Conservation (phyloP, 2,797 vertebrate species). For the Enteromius mattozi region DNA sequence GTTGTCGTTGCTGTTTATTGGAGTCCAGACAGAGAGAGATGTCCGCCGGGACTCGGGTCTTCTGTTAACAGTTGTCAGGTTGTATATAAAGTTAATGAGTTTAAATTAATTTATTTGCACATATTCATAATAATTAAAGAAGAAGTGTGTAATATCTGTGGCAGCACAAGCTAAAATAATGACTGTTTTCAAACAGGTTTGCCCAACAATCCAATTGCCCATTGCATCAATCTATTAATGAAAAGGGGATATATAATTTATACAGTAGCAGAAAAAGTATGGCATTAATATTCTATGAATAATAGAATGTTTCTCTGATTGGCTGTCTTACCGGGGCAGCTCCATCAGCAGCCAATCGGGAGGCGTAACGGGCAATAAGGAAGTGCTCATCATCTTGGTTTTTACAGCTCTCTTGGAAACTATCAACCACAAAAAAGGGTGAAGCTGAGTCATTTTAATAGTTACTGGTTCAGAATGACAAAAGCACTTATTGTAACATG, state of each 20-base stretch:
- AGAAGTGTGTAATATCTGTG: background rate
- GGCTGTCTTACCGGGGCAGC: constrained; percentile 85
- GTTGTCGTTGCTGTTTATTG: constrained; percentile 96
- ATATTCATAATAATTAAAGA: background rate
- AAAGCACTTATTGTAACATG: constrained; percentile 17
- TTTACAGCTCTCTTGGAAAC: constrained; percentile 90
- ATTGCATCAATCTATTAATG: background rate
- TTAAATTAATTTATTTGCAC: background rate
- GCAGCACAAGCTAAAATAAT: background rate
- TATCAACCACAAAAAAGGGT: constrained; percentile 69
- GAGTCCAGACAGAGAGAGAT: constrained; percentile 93
- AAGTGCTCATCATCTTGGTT: constrained; percentile 97
- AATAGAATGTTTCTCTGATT: constrained; percentile 1
- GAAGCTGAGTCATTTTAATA: constrained; percentile 23
- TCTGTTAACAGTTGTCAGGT: constrained; percentile 63
- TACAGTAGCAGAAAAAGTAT: background rate
- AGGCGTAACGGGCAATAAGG: constrained; percentile 97
- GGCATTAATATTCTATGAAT: background rate
- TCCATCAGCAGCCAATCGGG: constrained; percentile 94
- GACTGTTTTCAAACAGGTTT: background rate
- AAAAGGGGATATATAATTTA: background rate
- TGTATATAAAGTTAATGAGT: constrained; percentile 52
- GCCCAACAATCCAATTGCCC: background rate
- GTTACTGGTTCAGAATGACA: constrained; percentile 41
- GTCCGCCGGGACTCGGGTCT: constrained; percentile 88